Base-by-base conservation (phyloP, 2,797 vertebrate species). In the Vireo griseus region DNA sequence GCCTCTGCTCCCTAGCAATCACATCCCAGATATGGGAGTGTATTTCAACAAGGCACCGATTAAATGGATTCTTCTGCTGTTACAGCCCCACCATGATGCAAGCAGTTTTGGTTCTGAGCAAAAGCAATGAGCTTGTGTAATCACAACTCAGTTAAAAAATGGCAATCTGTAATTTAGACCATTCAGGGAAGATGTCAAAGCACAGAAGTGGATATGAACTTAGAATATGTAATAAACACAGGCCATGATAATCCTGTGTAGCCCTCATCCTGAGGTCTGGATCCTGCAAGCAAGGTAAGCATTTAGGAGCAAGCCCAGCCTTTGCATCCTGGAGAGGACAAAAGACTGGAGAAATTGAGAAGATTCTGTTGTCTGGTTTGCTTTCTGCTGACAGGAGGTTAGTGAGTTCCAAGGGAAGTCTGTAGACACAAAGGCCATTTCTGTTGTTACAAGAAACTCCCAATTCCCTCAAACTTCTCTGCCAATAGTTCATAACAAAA, bases 371-470 rank as follows among this genome's bases (percentile, higher is more conserved):
- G 66, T 40, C 42, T 55, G 48, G 17, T 69, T 95, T 82, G 62
- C 59, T 69, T 81, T 86, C 72, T 86, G 54, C 47, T 90, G 82
- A 81, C 62, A 92, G 66, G 35, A 88, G 62, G 44, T 86, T 75
- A 65, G 11, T 33, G 74, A 74, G 87, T 86, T 86, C 85, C 94
- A 76, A 96, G 50, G 42, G 21, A 90, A 81, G 21, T 50, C 88
- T 67, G n/a, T 19, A 76, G 68, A 87, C 33, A 81, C 59, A 89
- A 92, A 90, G 79, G 65, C 85, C 44, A 59, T 80, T 95, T 86
- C 75, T 94, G 40, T 58, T 66, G 22, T 66, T 95, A 25, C 21
- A 80, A 91, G 54, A 82, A 96, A 88, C 50, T 59, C 25, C 28
- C 67, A 83, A 3, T 20, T 78, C 37, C 40, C 71, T 82, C 55